A percentile compares a stretch with the other conserved stretches of the same genome.
phyloP scores from a whole-genome alignment of 1,140 invertebrate genomes.

The Drosophila lacertosa region DNA sequence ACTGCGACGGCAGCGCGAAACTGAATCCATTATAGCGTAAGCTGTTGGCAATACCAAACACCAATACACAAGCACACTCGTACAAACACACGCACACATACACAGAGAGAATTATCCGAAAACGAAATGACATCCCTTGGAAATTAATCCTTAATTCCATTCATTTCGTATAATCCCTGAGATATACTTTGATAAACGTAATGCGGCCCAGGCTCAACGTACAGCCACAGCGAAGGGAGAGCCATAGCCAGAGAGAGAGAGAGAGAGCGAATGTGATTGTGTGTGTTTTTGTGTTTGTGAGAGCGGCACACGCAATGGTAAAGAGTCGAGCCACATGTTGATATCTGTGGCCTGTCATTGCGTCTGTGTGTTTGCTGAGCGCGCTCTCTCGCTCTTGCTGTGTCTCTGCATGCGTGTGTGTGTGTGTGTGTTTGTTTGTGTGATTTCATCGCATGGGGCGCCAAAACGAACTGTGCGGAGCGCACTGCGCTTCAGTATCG shows the following conservation, averaged over 20 bases:
- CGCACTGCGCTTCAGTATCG: conserved; percentile 64
- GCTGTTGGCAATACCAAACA: conserved; percentile 75
- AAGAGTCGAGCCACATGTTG: conserved; percentile 67
- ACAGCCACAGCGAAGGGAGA: conserved; percentile 25
- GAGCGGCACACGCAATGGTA: conserved; percentile 11
- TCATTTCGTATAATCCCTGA: conserved; percentile 84
- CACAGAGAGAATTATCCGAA: conserved; percentile 76
- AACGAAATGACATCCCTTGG: conserved; percentile 84
- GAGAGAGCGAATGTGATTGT: conserved; percentile 13
- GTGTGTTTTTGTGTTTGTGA: conserved; percentile 12
- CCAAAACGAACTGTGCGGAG: conserved; percentile 52
- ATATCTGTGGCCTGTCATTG: conserved; percentile 33
- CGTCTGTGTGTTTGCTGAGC: conserved; percentile 1
- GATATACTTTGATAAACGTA: conserved; percentile 84
- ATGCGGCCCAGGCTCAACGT: conserved; percentile 58
- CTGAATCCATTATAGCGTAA: conserved; percentile 80
- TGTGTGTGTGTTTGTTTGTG: conserved; percentile 28
- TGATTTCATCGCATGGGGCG: conserved; percentile 55
- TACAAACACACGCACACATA: conserved; percentile 9
- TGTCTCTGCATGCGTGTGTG: conserved; percentile 27
- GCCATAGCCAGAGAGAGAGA: conserved; percentile 12
- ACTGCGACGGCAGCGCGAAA: conserved; percentile 54
- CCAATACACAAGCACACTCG: conserved; percentile 29
- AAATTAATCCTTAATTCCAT: conserved; percentile 84
- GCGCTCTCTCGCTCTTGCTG: conserved; percentile 2